A percentile compares a stretch with the other conserved stretches of the same genome.
phyloP scores from a whole-genome alignment of 2,888 invertebrate genomes.

The Yponomeuta plumbellus region DNA sequence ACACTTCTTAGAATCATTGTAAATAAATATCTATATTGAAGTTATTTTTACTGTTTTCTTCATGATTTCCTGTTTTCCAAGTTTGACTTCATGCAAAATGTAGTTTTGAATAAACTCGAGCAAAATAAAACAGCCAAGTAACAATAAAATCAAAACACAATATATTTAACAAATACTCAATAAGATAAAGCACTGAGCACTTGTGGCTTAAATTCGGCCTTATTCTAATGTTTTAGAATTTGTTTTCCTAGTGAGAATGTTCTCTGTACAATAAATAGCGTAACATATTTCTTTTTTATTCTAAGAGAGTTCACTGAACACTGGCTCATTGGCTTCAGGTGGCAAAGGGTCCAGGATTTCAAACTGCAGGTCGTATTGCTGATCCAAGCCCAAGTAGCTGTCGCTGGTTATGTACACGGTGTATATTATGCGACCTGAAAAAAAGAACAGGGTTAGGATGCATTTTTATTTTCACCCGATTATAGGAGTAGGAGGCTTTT shows the following conservation, averaged over 20 bases:
- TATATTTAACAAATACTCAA: background rate
- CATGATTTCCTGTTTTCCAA: no score
- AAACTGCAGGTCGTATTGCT: constrained; percentile 83
- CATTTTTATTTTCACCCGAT: no score
- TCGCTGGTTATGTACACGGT: constrained; percentile 93
- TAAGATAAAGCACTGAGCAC: background rate
- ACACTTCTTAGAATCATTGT: no score
- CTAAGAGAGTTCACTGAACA: constrained; percentile 43
- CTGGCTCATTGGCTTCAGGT: constrained; percentile 44
- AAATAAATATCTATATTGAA: no score
- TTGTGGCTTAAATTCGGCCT: background rate
- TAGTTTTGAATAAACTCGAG: background rate
- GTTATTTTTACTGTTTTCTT: no score
- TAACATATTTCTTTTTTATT: constrained; percentile 22
- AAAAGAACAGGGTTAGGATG: constrained; percentile 10
- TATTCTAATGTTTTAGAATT: no score
- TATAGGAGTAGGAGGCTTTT: background rate
- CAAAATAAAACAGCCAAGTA: background rate
- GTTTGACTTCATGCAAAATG: no score
- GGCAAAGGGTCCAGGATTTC: constrained; percentile 67
- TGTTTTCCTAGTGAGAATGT: background rate
- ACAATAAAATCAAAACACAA: constrained; percentile 1
- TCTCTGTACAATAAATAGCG: background rate
- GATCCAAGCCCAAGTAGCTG: constrained; percentile 94
- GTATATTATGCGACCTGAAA: constrained; percentile 83